Conservation (phyloP, 2,113 vertebrate species). For the Cephalopholis sonnerati region DNA sequence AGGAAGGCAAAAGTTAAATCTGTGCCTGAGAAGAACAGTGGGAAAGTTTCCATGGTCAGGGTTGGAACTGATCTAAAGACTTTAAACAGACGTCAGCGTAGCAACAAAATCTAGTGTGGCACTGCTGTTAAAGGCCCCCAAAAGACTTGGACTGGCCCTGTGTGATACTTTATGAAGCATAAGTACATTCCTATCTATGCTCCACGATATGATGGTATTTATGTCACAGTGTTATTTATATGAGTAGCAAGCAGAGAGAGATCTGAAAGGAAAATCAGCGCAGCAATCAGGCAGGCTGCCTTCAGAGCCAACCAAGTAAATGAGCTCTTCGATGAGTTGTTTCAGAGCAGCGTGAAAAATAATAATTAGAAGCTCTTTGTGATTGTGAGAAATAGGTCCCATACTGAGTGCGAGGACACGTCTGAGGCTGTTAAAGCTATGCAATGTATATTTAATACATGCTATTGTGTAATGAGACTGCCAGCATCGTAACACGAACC, state of each 20-base stretch:
- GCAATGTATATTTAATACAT: slow-evolving; percentile 1
- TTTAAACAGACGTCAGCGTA: background rate
- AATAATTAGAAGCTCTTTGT: slow-evolving; percentile 9
- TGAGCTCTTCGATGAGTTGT: background rate
- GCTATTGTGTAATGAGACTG: background rate
- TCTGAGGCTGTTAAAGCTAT: background rate
- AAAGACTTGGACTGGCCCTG: background rate
- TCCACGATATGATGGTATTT: background rate
- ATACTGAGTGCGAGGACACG: background rate
- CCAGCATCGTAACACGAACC: background rate
- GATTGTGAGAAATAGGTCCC: background rate
- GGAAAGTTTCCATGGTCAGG: background rate
- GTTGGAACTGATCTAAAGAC: background rate
- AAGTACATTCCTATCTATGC: background rate
- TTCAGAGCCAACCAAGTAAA: background rate
- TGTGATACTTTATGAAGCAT: background rate
- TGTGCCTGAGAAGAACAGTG: background rate
- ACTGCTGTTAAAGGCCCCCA: background rate
- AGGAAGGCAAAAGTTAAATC: too few species aligned
- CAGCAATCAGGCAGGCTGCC: background rate
- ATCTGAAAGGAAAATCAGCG: background rate
- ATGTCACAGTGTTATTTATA: background rate
- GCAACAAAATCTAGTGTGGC: background rate
- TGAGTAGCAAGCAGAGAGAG: background rate
- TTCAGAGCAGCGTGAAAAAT: background rate